Conservation (phyloP, 2,888 invertebrate species). For the Nephrotoma flavescens region DNA sequence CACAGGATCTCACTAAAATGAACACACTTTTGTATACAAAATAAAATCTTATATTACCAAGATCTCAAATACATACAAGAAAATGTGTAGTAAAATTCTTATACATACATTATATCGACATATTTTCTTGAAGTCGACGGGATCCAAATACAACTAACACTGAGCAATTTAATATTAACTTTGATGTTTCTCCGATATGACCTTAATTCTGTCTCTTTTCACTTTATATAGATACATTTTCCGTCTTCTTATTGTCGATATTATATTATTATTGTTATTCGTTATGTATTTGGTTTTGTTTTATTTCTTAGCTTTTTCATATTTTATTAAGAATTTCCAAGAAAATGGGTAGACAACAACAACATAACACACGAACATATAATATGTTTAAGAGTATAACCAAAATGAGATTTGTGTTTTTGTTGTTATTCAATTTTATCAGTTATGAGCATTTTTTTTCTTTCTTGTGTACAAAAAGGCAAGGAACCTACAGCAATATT, state of each 20-base stretch:
- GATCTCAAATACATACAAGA: neutral
- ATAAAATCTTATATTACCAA: neutral
- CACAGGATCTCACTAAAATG: neutral
- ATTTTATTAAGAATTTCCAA: neutral
- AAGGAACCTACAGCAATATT: too few relatives aligned
- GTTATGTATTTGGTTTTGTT: neutral
- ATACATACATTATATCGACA: neutral
- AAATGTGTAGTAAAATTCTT: neutral
- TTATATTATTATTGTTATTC: neutral
- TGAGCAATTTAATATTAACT: neutral
- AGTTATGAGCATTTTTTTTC: neutral
- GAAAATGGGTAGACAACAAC: neutral
- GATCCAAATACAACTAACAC: neutral
- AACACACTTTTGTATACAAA: neutral
- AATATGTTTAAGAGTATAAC: neutral
- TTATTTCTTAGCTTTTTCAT: neutral
- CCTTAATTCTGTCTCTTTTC: neutral
- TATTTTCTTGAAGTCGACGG: neutral
- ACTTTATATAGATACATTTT: neutral
- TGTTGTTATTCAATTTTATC: neutral
- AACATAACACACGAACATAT: neutral
- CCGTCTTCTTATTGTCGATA: neutral
- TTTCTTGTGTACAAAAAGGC: neutral
- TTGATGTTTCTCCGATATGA: neutral
- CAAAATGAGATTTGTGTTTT: neutral